Evolutionary conservation across 1,140 invertebrate genomes (phyloP).

Genomic region (Zaprionus vittiger): DNA sequence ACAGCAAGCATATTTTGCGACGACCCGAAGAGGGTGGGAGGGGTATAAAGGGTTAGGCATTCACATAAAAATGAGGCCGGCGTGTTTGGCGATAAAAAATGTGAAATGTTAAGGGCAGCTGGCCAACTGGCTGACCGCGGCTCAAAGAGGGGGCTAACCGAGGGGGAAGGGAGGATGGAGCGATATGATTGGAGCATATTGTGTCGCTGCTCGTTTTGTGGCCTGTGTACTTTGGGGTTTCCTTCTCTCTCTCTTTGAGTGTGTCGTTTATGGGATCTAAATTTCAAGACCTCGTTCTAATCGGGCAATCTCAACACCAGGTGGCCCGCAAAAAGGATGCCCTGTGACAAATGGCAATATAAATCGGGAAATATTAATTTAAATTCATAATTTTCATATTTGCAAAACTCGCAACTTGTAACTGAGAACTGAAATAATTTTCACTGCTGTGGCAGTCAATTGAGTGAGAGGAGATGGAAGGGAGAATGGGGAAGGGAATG

Average conservation of each 20-base stretch:
- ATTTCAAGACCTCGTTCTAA: background rate
- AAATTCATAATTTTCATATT: conserved; percentile 23
- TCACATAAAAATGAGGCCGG: conserved; percentile 45
- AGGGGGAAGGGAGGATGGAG: background rate
- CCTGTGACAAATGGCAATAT: conserved; percentile 21
- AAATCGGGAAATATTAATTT: conserved; percentile 28
- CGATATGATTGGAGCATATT: conserved; percentile 58
- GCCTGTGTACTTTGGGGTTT: conserved; percentile 55
- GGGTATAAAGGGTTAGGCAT: conserved; percentile 54
- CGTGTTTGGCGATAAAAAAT: conserved; percentile 73
- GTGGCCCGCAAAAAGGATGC: background rate
- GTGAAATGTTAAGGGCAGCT: conserved; percentile 64
- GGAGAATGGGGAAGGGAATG: background rate
- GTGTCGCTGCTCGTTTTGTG: conserved; percentile 76
- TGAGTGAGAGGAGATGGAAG: background rate
- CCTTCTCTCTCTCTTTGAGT: background rate
- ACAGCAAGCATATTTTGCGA: conserved; percentile 72
- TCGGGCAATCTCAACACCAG: background rate
- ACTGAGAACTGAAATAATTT: conserved; percentile 1
- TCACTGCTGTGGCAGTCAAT: background rate
- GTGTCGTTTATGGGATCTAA: conserved; percentile 5
- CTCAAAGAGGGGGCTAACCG: background rate
- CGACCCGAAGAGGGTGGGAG: background rate
- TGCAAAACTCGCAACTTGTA: background rate
- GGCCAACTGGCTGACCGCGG: conserved; percentile 30